A percentile compares a stretch with the other conserved stretches of the same genome.
phyloP scores from a whole-genome alignment of 23 tunicate species.

The Corella eumyota region DNA sequence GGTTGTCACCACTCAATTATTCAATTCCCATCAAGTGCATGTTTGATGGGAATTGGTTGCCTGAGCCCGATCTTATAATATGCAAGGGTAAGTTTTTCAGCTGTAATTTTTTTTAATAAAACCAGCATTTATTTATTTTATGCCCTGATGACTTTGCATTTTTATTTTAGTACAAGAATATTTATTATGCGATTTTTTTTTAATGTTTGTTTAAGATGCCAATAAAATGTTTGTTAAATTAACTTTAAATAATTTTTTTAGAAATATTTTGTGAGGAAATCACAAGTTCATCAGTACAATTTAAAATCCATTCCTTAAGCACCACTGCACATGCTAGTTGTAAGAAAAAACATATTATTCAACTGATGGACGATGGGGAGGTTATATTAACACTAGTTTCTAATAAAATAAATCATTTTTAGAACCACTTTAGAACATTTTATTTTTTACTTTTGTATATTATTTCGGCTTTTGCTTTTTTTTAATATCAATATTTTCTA shows the following conservation, averaged over 20 bases:
- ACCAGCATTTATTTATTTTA: not conserved
- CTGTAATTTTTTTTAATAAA: not conserved
- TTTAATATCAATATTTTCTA: no score
- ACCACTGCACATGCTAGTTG: no score
- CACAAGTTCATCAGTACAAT: no score
- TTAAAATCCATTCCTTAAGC: no score
- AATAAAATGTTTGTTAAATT: not conserved
- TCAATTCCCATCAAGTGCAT: slow-evolving; percentile 12
- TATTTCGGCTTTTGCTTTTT: no score
- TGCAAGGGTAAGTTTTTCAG: slow-evolving; percentile 21
- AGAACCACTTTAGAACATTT: no score
- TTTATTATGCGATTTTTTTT: not conserved
- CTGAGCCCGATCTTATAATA: slow-evolving; percentile 10
- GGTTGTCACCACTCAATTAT: slow-evolving; percentile 34
- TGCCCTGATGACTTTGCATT: not conserved
- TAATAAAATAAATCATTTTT: no score
- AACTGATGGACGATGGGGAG: no score
- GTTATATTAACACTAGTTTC: no score
- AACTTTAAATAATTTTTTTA: not conserved
- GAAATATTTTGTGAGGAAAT: no score
- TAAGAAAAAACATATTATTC: no score
- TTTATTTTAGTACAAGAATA: not conserved
- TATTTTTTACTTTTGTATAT: no score
- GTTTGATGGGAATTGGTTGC: slow-evolving; percentile 31
- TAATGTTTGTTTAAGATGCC: not conserved